phyloP scores from a whole-genome alignment of 2,797 vertebrate species.

The Pristis pectinata region DNA sequence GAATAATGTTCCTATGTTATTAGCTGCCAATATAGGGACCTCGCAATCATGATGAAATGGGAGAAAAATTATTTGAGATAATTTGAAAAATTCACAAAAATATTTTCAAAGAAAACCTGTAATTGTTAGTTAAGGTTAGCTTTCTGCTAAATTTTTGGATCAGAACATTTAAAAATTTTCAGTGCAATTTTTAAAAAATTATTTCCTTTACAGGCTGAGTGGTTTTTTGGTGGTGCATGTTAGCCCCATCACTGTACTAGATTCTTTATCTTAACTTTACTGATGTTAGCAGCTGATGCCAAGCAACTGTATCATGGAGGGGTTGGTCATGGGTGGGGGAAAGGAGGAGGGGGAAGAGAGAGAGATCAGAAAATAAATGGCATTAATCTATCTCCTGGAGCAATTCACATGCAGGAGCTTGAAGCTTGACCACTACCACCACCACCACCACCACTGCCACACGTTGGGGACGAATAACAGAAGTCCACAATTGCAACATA shows the following conservation, averaged over 20 bases:
- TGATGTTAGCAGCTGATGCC: not conserved
- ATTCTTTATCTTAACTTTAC: not conserved
- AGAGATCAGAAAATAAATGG: not conserved
- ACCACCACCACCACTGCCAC: too few relatives aligned
- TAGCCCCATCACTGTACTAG: not conserved
- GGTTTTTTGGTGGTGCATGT: not conserved
- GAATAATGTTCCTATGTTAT: too few relatives aligned
- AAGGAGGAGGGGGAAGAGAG: not conserved
- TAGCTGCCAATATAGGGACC: not conserved
- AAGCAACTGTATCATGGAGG: not conserved
- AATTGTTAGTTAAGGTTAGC: not conserved
- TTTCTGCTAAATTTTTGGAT: not conserved
- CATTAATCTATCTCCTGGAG: not conserved
- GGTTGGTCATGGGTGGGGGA: too few relatives aligned
- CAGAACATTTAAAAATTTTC: not conserved
- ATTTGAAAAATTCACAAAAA: not conserved
- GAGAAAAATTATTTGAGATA: not conserved
- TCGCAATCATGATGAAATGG: not conserved
- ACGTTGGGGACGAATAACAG: not conserved
- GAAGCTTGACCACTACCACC: too few relatives aligned
- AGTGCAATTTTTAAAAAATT: not conserved
- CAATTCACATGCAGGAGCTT: not conserved
- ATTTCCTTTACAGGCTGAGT: not conserved
- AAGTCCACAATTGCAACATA: not conserved
- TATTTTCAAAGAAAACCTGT: not conserved